Base-by-base conservation (phyloP, 2,797 vertebrate species). In the Heliangelus exortis region DNA sequence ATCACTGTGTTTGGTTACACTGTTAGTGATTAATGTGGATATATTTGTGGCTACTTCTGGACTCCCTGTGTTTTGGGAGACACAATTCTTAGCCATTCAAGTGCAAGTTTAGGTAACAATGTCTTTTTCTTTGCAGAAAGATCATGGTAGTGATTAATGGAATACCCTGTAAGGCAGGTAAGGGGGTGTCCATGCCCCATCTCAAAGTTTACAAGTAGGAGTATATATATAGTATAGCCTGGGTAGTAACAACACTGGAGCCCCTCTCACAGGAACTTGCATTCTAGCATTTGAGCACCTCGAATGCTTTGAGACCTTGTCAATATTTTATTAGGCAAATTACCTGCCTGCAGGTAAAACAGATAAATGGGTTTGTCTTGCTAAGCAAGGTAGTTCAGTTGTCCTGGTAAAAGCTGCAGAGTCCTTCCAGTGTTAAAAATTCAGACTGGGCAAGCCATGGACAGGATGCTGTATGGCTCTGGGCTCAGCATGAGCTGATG, bases 141-240 rank as follows among this genome's bases (percentile, higher is more conserved):
- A 21, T 61, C 53, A 2, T 2, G 15, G 62, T 39, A 31, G 15
- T 34, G 67, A 48, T 83, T 25, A 14, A 81, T 34, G 1, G 4
- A 28, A 36, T 54, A 9, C 34, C 59, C 39, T 3, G 2, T 20
- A 25, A 29, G 58, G 50, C 73, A 62, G 57, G 61, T 61, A 51
- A 63, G 10, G 23, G 54, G 23, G 47, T 81, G 92, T 87, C 26
- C 66, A 7, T 15, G 5, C 3, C 23, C 22, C 22, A 8, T 18
- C 53, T 26, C 43, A 20, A 9, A 48, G 47, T 48, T 48, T 21
- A 21, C 47, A 48, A 21, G 47, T 21, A 48, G 47, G 47, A 48
- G 47, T 45, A 20, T 8, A 20, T 47, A 18, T 2, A 0, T 8
- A 9, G 36, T 4, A 1, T 23, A 25, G 47, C 45, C 73, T 8